These are phyloP conservation scores for Electrophaes corylata DNA, from an alignment of 2,888 invertebrate species.

Conservation along the genomic window DNA sequence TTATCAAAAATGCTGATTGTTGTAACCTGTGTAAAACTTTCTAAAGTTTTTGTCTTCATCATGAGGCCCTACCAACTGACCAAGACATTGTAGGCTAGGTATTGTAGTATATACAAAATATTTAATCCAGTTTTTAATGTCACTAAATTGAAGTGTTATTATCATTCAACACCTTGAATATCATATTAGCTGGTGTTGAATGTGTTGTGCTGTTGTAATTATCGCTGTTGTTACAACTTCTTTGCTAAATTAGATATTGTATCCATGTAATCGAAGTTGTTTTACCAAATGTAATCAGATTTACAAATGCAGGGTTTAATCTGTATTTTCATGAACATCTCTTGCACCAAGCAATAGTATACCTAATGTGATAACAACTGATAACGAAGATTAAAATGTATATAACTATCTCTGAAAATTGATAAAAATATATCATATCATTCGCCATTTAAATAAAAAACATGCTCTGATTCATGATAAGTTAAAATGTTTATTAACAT, in stretches of 20 bases:
- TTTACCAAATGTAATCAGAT: constrained; percentile 48
- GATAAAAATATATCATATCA: constrained; percentile 84
- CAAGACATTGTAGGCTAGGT: constrained; percentile 42
- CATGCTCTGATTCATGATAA: constrained; percentile 62
- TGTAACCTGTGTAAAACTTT: neutral
- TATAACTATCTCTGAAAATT: constrained; percentile 51
- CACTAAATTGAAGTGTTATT: constrained; percentile 53
- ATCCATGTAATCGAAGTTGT: constrained; percentile 49
- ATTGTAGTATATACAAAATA: constrained; percentile 36
- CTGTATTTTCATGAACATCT: constrained; percentile 56
- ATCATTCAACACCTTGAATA: constrained; percentile 47
- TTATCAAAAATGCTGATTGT: neutral
- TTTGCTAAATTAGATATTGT: constrained; percentile 55
- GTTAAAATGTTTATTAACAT: constrained; percentile 59
- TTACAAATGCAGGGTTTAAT: constrained; percentile 61
- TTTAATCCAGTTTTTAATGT: constrained; percentile 47
- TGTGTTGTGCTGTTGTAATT: constrained; percentile 64
- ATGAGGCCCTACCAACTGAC: constrained; percentile 28
- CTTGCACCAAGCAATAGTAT: constrained; percentile 53
- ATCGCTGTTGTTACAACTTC: constrained; percentile 61
- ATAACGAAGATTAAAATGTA: constrained; percentile 60
- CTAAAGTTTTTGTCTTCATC: neutral
- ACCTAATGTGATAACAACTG: constrained; percentile 51
- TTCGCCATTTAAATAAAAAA: constrained; percentile 81
- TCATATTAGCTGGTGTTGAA: constrained; percentile 54